Base-by-base conservation (phyloP, 1,140 invertebrate genomes). In the Drosophila sturtevanti region DNA sequence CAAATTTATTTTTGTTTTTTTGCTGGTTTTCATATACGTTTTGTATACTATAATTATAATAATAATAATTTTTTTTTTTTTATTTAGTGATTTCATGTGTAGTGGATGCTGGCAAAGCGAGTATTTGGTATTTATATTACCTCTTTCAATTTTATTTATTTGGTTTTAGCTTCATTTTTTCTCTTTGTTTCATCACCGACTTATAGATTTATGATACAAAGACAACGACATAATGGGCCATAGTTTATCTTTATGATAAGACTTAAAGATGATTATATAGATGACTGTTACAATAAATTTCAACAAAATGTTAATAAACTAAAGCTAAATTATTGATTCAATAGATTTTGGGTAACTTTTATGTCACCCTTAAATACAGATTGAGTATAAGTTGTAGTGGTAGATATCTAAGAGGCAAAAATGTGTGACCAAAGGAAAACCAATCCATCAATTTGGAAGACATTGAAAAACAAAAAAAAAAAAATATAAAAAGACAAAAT, bases 101-200 rank as follows among this genome's bases (percentile, higher is more conserved):
- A 35, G 56, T 38, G 31, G 16, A 21, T 60, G 58, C 37, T 34
- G 35, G 9, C 35, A 31, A 60, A 60, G 35, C 35, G 21, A 60
- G 58, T 60, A 60, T 41, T 60, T 41, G 16, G 44, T 51, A 10
- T 51, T 51, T 51, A 1, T 51, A 18, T 41, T 41, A 41, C 14
- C 11, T n/a, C 2, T 0, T 41, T 41, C 1, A n/a, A 5, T n/a
- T 41, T 41, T 41, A 4, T 41, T n/a, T 14, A 2, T 41, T 31
- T 31, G 4, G 5, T 31, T 31, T 31, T 31, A 6, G 27, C 24
- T 24, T 24, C 24, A 24, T 31, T 51, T 51, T 51, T 14, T 11
- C 3, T 34, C 10, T 31, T 0, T 34, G 16, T 34, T 55, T 55
- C 11, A 14, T 31, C 31, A 7, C 14, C 7, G 16, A 2, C 16